Evolutionary conservation across 2,113 vertebrate genomes (phyloP).

Genomic region (Vimba vimba): DNA sequence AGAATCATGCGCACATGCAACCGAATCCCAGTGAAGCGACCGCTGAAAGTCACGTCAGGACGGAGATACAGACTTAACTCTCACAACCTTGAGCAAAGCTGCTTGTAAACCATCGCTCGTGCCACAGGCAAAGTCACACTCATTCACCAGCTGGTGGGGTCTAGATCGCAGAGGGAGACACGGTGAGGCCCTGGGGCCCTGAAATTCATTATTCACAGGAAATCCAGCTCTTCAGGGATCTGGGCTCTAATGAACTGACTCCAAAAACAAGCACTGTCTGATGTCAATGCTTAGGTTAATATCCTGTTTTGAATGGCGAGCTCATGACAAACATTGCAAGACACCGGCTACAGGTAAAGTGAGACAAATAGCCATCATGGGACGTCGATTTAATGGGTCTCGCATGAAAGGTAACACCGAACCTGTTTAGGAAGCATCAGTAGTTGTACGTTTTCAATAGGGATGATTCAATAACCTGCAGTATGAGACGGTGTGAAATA

Average conservation of each 20-base stretch:
- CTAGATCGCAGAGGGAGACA: neutral
- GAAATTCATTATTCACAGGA: constrained; percentile 34
- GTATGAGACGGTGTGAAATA: constrained; percentile 31
- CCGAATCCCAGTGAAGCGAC: neutral
- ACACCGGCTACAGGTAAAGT: constrained; percentile 4
- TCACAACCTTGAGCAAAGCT: neutral
- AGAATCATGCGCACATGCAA: constrained; percentile 66
- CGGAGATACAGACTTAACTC: neutral
- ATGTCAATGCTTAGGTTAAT: neutral
- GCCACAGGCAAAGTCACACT: constrained; percentile 44
- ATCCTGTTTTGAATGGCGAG: neutral
- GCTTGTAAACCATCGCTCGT: neutral
- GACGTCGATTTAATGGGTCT: constrained; percentile 26
- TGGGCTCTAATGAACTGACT: constrained; percentile 1
- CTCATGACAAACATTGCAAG: constrained; percentile 15
- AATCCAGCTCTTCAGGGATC: constrained; percentile 31
- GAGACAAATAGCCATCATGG: constrained; percentile 27
- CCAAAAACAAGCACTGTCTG: constrained; percentile 8
- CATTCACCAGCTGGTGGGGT: constrained; percentile 34
- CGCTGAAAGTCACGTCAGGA: neutral
- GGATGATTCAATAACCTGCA: constrained; percentile 34
- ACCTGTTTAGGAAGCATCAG: constrained; percentile 30
- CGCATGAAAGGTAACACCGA: constrained; percentile 6
- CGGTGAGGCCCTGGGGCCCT: constrained; percentile 1
- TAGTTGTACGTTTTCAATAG: constrained; percentile 2